Evolutionary conservation across 2,797 vertebrate species (phyloP).

Genomic region (Graptemys geographica): DNA sequence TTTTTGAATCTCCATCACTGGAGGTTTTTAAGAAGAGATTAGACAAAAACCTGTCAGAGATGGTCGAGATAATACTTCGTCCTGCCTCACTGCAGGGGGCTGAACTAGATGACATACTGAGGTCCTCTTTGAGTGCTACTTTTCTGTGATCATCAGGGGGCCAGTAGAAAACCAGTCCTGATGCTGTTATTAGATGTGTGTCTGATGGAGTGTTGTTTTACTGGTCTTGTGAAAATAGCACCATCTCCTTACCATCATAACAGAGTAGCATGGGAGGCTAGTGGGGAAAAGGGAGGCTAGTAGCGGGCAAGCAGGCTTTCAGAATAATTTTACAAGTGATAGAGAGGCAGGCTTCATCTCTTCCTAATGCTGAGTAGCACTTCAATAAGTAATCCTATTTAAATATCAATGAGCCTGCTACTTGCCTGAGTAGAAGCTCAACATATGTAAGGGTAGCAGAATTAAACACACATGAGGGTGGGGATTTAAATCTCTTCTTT

Average conservation of each 20-base stretch:
- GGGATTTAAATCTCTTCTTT: neutral
- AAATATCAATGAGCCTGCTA: neutral
- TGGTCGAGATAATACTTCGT: neutral
- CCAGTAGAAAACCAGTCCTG: neutral
- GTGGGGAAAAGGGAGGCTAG: neutral
- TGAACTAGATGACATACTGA: neutral
- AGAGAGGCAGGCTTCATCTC: neutral
- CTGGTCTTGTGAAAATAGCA: fast-evolving
- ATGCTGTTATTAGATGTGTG: neutral
- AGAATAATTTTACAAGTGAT: neutral
- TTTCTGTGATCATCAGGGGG: neutral
- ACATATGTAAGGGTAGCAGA: neutral
- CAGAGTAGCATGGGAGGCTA: neutral
- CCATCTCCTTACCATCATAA: neutral
- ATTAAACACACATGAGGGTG: neutral
- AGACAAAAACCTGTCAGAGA: too few species aligned
- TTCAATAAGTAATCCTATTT: neutral
- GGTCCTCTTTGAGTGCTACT: neutral
- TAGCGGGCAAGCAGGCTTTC: neutral
- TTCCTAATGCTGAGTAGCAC: neutral
- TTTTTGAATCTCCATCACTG: neutral
- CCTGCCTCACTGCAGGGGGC: neutral
- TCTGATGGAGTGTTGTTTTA: neutral
- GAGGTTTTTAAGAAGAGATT: neutral
- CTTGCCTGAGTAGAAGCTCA: neutral